Evolutionary conservation across 2,888 invertebrate genomes (phyloP), one percentile per base, ranked within the genome.

Genomic region (Hyposoter dolosus): DNA sequence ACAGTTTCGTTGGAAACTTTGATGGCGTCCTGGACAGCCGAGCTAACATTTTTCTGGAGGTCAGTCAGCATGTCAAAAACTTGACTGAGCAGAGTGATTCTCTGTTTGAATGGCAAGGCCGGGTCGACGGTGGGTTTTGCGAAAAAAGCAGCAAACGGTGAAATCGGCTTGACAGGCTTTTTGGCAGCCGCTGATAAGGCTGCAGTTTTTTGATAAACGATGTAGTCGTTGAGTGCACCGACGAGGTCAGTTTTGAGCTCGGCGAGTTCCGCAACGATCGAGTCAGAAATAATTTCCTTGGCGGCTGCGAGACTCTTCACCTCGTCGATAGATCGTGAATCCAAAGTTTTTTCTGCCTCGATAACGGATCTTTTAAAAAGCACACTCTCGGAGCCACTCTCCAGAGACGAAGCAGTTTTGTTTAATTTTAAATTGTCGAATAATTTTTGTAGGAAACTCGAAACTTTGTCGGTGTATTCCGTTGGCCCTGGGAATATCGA

Each of bases 11-110:
- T 82, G 7, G 86, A 82, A 15, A 88, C 50, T 43, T 89, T 88
- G 0, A 90, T 77, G 0, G 89, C 89, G 10, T 87, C 87, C 23
- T 91, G 87, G 10, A 93, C 88, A 2, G 92, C 89, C 0, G 69
- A 71, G 4, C 91, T 92, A 40, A 93, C 90, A 75, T 93, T 93
- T 45, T 90, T 92, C 68, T 93, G 92, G 12, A 94, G 89, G 3
- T 89, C 89, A 1, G 92, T 92, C n/a, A 94, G 85, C 91, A 92
- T 92, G 45, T 94, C 94, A 66, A 94, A 94, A 6, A 93, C 92
- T 86, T 93, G 92, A 79, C 92, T 91, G 3, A 94, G 90, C 3
- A 90, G 85, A 12, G 87, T 47, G 89, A 94, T 92, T 86, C 92
- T 90, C 72, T 93, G 92, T 65, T 93, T 90, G 76, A 92, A 93